Evolutionary conservation across 2,888 invertebrate species (phyloP), one percentile per base, ranked within the genome.

Genomic region (Lampropteryx suffumata): DNA sequence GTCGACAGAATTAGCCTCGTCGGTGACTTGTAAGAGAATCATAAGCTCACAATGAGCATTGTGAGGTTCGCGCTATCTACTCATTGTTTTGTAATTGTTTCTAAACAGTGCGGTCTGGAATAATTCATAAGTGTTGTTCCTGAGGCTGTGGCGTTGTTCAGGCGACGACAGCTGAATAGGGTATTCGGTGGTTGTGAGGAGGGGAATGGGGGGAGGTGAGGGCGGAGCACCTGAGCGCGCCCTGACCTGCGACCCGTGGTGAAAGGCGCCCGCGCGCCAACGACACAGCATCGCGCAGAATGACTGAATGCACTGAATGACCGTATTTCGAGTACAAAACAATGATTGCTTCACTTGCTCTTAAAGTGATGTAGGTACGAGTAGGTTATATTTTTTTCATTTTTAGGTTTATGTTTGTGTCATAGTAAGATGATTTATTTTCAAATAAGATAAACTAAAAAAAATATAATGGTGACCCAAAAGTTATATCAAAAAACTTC

Each of bases 171-270:
- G 85, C 78, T 88, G 89, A 89, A 89, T 89, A 87, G 88, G 82
- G 84, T 79, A 82, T 77, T 78, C 14, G 78, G 79, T 82, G 81
- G 82, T 78, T 68, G 66, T 59, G 62, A 62, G 67, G 63, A 71
- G 62, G 69, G 50, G 46, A 66, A 55, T 61, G 62, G 61, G 62
- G 45, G 54, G 45, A 61, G 49, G 60, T 43, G 78, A 76, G 87
- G 86, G 88, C 86, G 86, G 87, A 84, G 89, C 89, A 85, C 89
- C 89, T 84, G 87, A 89, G 89, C 80, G 88, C 89, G 88, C 89
- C 89, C 89, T 90, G 89, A 89, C 89, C 89, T 87, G 72, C 84
- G 89, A 90, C 89, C 89, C 68, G 85, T 78, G 85, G 89, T 90
- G 89, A 90, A 89, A 90, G 89, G 89, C 87, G 86, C 85, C 69